Evolutionary conservation across 2,113 vertebrate species (phyloP).

Genomic region (Lampris incognitus): DNA sequence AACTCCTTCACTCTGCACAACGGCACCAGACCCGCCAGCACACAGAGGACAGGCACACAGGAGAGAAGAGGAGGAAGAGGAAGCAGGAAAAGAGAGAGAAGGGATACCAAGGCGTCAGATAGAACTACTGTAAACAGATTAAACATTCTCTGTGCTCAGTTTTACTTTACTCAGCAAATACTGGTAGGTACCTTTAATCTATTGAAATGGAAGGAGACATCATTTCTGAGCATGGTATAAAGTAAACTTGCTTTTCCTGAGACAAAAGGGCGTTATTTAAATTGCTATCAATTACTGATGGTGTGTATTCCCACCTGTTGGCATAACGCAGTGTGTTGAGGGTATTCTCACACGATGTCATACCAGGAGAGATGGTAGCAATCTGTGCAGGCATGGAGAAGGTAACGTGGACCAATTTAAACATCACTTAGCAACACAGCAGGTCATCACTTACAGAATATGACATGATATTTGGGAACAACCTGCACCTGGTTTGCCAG

Average conservation of each 20-base stretch:
- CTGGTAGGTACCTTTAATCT: conserved; percentile 2
- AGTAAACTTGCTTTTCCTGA: not conserved
- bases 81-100: conserved; percentile 59
- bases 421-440: no score
- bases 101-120: conserved; percentile 63
- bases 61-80: conserved; percentile 47
- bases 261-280: not conserved
- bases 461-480: not conserved
- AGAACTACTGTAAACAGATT: conserved; percentile 48
- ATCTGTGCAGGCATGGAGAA: conserved; percentile 82
- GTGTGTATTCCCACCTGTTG: conserved; percentile 88
- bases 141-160: not conserved
- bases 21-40: conserved; percentile 75
- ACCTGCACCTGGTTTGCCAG: not conserved
- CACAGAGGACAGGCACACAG: conserved; percentile 44
- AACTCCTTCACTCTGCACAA: conserved; percentile 99
- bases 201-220: conserved; percentile 10
- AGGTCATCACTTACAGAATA: not conserved
- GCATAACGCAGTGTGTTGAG: conserved; percentile 98
- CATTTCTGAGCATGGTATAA: not conserved
- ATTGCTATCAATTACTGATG: not conserved
- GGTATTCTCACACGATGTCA: conserved; percentile 99
- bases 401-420: not conserved
- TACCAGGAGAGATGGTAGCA: conserved; percentile 97
- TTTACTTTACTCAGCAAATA: not conserved